Base-by-base conservation (phyloP, 2,888 invertebrate genomes). In the Acanthosoma haemorrhoidale region DNA sequence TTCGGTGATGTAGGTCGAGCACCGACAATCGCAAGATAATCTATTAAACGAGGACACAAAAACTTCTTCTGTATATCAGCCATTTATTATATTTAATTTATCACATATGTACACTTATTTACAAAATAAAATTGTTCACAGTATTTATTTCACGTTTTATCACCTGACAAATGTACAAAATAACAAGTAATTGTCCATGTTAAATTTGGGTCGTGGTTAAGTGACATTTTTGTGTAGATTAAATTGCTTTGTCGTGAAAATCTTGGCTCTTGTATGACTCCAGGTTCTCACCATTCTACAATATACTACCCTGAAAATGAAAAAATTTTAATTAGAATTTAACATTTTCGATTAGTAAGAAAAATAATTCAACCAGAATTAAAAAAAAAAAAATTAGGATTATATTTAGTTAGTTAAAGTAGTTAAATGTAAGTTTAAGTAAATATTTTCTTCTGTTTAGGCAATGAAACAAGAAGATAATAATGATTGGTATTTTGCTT, bases 1-100 rank as follows among this genome's bases (percentile, higher is more conserved):
- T 84, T 85, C 67, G 83, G 83, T 70, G 84, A 83, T 70, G 85
- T 85, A 76, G 92, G 90, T 75, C 91, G 86, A 32, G 93, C 92
- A 77, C 99, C 98, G 77, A 97, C 96, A 78, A 99, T 93, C 76
- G 97, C 93, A 80, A 99, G 84, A 82, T 99, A 99, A 86, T 99
- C 99, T 82, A 92, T 90, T 78, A 93, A 83, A 76, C 92, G 88
- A 78, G 92, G 92, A 80, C 92, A 93, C 77, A 93, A 81, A 78
- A 88, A 89, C 79, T 90, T 89, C 79, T 89, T 88, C 80, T 92
- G 92, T 76, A 85, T 83, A 78, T 88, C 88, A 63, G 71, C 70
- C 72, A 73, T 73, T 69, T 60, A 43, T 43, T 34, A 11, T 18
- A 68, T 36, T 36, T 16, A 25, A 25, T 25, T 67, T 67, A 43